Percentiles rank a stretch among this genome's conserved stretches.
Conservation (phyloP, 2,113 vertebrate species). For the Centrocercus urophasianus region DNA sequence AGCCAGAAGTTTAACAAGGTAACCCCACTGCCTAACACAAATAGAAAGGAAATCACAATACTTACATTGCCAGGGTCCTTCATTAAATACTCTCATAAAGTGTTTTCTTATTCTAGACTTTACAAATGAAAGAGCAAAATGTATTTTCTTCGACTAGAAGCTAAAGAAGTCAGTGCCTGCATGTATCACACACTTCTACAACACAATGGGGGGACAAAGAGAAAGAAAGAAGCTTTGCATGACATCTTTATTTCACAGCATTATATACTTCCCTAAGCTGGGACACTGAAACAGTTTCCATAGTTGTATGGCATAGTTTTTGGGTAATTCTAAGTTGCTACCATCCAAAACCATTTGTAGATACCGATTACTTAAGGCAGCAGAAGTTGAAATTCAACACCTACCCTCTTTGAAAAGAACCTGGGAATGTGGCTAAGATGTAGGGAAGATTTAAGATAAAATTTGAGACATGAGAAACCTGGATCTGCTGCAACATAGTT, state of each 20-base stretch:
- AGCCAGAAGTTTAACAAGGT: background rate
- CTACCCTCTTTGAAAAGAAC: rapidly evolving
- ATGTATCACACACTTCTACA: background rate
- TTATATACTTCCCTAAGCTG: background rate
- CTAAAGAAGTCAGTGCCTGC: background rate
- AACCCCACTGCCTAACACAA: slow-evolving; percentile 19
- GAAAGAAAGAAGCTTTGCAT: background rate
- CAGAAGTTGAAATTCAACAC: background rate
- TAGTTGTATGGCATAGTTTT: background rate
- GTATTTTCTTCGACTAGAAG: slow-evolving; percentile 10
- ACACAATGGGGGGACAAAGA: background rate
- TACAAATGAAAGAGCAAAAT: slow-evolving; percentile 19
- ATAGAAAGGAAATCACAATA: slow-evolving; percentile 30
- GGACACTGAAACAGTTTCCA: background rate
- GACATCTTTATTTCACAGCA: background rate
- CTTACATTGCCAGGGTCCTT: slow-evolving; percentile 50
- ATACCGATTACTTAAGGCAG: background rate
- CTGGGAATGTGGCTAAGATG: background rate
- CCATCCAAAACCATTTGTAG: background rate
- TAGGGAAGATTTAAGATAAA: background rate
- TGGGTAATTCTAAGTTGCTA: background rate
- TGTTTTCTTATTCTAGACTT: slow-evolving; percentile 46
- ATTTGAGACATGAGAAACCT: background rate
- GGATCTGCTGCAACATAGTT: background rate
- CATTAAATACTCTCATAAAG: background rate